phyloP scores from a whole-genome alignment of 2,888 invertebrate genomes.

The Drosophila neonasuta region DNA sequence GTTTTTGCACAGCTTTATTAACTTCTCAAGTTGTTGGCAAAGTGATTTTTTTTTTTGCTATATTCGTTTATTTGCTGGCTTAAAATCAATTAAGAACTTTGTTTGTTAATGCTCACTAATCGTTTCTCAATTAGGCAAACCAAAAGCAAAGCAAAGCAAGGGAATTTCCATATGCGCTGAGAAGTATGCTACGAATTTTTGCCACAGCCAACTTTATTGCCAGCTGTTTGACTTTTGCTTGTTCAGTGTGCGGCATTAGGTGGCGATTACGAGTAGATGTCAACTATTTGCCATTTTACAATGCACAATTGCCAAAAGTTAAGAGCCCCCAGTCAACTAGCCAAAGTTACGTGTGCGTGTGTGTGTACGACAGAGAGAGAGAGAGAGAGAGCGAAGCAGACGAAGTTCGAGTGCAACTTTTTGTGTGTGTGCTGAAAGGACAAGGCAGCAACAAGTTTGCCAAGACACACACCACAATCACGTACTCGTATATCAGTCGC shows the following conservation, averaged over 20 bases:
- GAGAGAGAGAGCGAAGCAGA: background rate
- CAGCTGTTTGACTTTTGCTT: constrained; percentile 27
- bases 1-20: background rate
- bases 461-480: constrained; percentile 60
- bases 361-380: background rate
- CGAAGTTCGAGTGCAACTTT: constrained; percentile 54
- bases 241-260: constrained; percentile 24
- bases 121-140: constrained; percentile 33
- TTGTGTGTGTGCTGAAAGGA: constrained; percentile 38
- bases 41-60: background rate
- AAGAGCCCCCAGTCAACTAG: constrained; percentile 9
- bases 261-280: constrained; percentile 55
- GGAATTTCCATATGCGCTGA: constrained; percentile 38
- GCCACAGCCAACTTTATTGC: constrained; percentile 19
- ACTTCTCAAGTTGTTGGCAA: constrained; percentile 3
- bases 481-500: constrained; percentile 58
- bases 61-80: constrained; percentile 6
- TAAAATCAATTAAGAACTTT: constrained; percentile 35
- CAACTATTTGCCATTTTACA: constrained; percentile 57
- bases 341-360: background rate
- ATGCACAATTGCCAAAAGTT: constrained; percentile 57
- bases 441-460: constrained; percentile 63
- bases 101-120: constrained; percentile 27
- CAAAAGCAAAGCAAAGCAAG: background rate
- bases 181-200: constrained; percentile 48